A percentile compares a stretch with the other conserved stretches of the same genome.
Conservation (phyloP, 2,888 invertebrate species). For the Diogma glabrata region DNA sequence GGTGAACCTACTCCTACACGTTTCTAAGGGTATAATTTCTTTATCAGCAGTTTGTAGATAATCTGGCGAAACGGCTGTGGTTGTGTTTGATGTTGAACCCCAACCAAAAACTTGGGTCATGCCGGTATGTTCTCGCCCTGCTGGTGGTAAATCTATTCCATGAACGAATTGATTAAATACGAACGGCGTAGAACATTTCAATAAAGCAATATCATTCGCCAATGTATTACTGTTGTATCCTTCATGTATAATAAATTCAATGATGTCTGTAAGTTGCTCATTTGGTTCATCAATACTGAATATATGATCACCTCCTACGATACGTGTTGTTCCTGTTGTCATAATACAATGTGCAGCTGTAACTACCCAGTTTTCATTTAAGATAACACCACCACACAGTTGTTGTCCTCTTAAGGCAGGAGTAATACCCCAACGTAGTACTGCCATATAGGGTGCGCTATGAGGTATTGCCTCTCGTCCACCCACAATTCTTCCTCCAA, state of each 20-base stretch:
- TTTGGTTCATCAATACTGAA: background rate
- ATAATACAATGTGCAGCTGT: conserved; percentile 5
- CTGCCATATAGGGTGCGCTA: background rate
- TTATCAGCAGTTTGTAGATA: background rate
- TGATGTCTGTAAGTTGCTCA: background rate
- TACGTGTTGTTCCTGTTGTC: background rate
- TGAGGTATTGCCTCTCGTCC: background rate
- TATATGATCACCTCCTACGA: conserved; percentile 3
- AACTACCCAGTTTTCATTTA: background rate
- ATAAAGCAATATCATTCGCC: conserved; percentile 3
- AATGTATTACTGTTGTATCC: background rate
- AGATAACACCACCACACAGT: background rate
- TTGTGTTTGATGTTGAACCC: conserved; percentile 1
- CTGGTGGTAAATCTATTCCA: background rate
- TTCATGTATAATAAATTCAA: background rate
- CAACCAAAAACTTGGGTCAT: background rate
- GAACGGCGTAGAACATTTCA: background rate
- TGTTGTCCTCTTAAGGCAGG: background rate
- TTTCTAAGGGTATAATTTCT: background rate
- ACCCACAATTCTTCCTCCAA: conserved; percentile 1
- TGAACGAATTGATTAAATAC: background rate
- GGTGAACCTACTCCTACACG: background rate
- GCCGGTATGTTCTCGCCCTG: background rate
- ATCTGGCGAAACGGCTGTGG: background rate
- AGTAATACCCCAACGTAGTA: background rate